phyloP scores from a whole-genome alignment of 2,797 vertebrate species.

The Bothrops alternatus region DNA sequence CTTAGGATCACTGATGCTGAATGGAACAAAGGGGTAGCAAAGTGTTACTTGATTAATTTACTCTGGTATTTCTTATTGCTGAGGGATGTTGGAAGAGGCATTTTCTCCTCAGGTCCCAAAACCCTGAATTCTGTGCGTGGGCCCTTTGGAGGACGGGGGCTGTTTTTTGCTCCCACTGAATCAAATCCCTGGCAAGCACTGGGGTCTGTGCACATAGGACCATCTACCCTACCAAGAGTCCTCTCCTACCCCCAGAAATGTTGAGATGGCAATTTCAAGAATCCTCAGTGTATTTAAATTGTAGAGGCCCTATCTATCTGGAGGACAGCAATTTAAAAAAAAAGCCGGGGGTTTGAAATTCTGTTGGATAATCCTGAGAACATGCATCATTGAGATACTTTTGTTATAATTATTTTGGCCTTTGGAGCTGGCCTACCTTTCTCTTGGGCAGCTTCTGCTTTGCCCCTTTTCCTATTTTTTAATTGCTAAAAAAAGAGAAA shows the following conservation, averaged over 20 bases:
- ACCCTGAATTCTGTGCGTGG: background rate
- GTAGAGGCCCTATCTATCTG: background rate
- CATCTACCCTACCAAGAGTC: background rate
- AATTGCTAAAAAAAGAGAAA: background rate
- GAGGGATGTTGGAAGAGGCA: background rate
- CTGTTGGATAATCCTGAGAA: background rate
- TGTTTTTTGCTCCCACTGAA: background rate
- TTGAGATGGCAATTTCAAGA: background rate
- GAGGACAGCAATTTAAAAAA: background rate
- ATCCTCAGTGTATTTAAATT: background rate
- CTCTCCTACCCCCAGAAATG: background rate
- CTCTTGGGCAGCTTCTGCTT: background rate
- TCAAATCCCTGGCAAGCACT: background rate
- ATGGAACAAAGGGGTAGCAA: background rate
- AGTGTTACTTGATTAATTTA: background rate
- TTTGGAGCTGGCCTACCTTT: background rate
- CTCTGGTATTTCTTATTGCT: background rate
- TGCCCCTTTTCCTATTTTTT: background rate
- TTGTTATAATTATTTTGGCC: background rate
- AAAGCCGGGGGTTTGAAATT: background rate
- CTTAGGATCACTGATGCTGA: background rate
- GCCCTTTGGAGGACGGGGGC: background rate
- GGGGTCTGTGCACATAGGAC: background rate
- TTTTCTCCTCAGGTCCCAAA: background rate
- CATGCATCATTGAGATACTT: background rate